phyloP scores from a whole-genome alignment of 2,113 vertebrate genomes.

The Cranoglanis bouderius region DNA sequence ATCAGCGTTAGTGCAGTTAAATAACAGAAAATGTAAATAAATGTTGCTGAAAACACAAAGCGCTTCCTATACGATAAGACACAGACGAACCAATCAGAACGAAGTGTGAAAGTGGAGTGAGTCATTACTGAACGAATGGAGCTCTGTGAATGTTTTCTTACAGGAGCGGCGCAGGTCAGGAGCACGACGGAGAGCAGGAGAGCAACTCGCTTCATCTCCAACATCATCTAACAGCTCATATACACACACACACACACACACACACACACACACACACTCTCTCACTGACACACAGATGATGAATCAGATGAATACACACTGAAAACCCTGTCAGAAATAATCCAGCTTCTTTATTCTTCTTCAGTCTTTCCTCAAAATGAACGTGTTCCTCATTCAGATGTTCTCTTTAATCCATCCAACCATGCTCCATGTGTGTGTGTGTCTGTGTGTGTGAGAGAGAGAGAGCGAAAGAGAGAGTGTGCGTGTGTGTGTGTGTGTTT shows the following conservation, averaged over 20 bases:
- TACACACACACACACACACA: too few relatives aligned
- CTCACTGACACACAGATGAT: background rate
- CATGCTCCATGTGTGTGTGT: background rate
- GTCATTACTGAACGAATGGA: background rate
- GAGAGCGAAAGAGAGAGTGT: background rate
- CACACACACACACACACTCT: background rate
- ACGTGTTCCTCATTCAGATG: background rate
- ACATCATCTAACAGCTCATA: background rate
- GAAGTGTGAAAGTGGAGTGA: background rate
- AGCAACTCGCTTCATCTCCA: slow-evolving; percentile 8
- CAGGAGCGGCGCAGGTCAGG: slow-evolving; percentile 18
- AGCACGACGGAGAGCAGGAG: slow-evolving; percentile 10
- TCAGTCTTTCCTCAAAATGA: background rate
- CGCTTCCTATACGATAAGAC: background rate
- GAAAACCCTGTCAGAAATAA: background rate
- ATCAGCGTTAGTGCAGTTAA: background rate
- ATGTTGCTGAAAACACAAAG: background rate
- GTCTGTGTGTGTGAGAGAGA: background rate
- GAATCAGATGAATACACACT: background rate
- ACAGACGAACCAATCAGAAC: background rate
- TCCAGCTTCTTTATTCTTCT: background rate
- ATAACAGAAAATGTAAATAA: background rate
- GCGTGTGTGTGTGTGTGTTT: background rate
- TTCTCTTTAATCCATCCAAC: background rate
- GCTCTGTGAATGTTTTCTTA: slow-evolving; percentile 6